Evolutionary conservation across 1,140 invertebrate species (phyloP), one percentile per base, ranked within the genome.

Genomic region (Sminthurinus signatus): DNA sequence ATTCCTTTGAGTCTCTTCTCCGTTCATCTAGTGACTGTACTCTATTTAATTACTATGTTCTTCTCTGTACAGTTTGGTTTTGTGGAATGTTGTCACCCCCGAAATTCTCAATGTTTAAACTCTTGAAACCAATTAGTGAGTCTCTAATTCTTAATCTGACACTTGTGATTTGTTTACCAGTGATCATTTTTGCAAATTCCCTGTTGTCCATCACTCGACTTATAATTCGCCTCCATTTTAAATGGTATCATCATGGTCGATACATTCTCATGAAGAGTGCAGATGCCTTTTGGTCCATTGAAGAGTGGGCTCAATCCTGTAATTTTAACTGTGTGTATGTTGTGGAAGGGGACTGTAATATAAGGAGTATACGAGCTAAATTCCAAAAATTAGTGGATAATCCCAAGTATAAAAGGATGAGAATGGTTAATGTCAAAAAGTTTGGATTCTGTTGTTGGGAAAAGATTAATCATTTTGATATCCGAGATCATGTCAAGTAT

Each of bases 371-470:
- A 21, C 29, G 52, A 21, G 51, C 43, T 2, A 60, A 60, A 48
- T 39, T 64, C 14, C 0, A 55, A 36, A 55, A 39, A 27, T 32
- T 28, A 2, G 27, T 63, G 32, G 66, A 55, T 15, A 51, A 68
- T 32, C 19, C 39, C 5, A 28, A 59, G 8, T 68, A 68, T 54
- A 44, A 60, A 25, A 39, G 62, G 14, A 50, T 64, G 55, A 57
- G 54, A 56, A 19, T 32, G 1, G 44, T 27, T 27, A 28, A 39
- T 14, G 28, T 64, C 17, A 50, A 52, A 36, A 51, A 62, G 2
- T 65, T 69, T 46, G 63, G 62, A 5, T 69, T 55, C 28, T 62
- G 60, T 39, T 64, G 58, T 29, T 69, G 67, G 67, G 48, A 62
- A 39, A 36, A 52, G 4, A 14, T 58, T 19, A 31, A 61, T 2